These are phyloP conservation scores for Parazoanthus atlanticus DNA, from an alignment of 92 coral and sea anemone species.

Conservation along the genomic window DNA sequence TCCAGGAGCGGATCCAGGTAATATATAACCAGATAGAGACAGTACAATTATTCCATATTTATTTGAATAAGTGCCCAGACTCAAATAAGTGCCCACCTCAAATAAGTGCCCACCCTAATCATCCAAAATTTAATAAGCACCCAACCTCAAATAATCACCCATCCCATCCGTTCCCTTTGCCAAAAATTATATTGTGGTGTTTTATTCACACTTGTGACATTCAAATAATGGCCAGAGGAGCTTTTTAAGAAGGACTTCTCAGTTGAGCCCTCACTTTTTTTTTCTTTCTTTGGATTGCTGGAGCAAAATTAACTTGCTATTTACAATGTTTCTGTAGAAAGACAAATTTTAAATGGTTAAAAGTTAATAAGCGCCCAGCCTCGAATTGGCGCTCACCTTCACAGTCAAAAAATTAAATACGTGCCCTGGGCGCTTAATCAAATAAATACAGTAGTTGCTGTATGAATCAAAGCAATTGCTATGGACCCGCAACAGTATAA, in stretches of 20 bases:
- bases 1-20: no score
- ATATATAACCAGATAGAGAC: no score
- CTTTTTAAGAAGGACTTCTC: background rate
- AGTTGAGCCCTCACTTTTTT: background rate
- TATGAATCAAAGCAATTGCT: no score
- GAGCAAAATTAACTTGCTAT: background rate
- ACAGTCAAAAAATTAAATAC: background rate
- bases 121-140: no score
- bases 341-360: background rate
- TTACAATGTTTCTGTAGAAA: background rate
- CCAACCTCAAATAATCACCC: background rate
- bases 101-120: no score
- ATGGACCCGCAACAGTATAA: no score
- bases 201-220: background rate
- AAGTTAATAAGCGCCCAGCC: background rate
- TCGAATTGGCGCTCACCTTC: background rate
- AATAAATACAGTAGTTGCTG: background rate
- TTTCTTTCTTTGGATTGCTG: background rate
- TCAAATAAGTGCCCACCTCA: no score
- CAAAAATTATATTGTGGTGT: background rate
- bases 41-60: no score
- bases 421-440: slow-evolving; percentile 1
- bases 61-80: no score
- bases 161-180: background rate
- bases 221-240: background rate